A percentile compares a stretch with the other conserved stretches of the same genome.
Conservation (phyloP, 2,113 vertebrate genomes). For the Heterotis niloticus region DNA sequence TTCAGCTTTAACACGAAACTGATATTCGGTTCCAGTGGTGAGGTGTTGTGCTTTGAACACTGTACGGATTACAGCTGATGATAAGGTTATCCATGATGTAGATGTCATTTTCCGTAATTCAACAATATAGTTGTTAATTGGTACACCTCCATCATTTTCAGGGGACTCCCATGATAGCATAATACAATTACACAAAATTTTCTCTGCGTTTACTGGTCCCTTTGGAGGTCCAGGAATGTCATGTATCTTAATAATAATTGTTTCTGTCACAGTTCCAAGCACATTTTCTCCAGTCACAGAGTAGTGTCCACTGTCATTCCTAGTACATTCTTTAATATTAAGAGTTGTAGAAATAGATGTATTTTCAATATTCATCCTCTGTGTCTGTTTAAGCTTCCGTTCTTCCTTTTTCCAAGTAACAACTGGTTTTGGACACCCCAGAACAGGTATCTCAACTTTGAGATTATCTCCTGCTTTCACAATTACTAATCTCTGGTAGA, state of each 20-base stretch:
- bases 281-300: conserved; percentile 87
- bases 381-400: conserved; percentile 81
- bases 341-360: conserved; percentile 82
- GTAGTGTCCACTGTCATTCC: conserved; percentile 82
- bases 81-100: conserved; percentile 84
- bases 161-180: conserved; percentile 90
- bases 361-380: conserved; percentile 81
- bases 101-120: conserved; percentile 89
- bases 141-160: conserved; percentile 92
- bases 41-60: conserved; percentile 86
- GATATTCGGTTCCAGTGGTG: conserved; percentile 88
- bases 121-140: conserved; percentile 89
- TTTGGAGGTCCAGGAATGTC: conserved; percentile 92
- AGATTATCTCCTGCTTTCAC: conserved; percentile 91
- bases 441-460: conserved; percentile 92
- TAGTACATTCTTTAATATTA: conserved; percentile 80
- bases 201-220: conserved; percentile 88
- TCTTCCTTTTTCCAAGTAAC: conserved; percentile 91
- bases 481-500: conserved; percentile 91
- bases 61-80: conserved; percentile 84
- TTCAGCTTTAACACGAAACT: conserved; percentile 93
- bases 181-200: conserved; percentile 83
- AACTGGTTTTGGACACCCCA: conserved; percentile 86
- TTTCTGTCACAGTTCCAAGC: conserved; percentile 83
- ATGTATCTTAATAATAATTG: conserved; percentile 84